Base-by-base conservation (phyloP, 2,113 vertebrate species). In the Megaceryle maxima region DNA sequence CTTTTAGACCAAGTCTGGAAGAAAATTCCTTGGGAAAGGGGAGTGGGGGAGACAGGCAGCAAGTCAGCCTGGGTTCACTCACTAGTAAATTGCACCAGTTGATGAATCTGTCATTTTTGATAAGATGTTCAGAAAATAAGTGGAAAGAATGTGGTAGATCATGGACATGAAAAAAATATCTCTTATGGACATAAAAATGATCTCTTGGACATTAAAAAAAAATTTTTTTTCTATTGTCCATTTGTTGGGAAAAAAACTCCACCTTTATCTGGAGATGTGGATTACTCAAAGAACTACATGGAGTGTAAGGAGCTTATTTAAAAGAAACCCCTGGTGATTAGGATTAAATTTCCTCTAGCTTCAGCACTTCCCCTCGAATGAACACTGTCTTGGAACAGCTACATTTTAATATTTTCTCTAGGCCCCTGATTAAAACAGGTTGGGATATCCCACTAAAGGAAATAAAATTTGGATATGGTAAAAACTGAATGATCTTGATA, bases 191-290 rank as follows among this genome's bases (percentile, higher is more conserved):
- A 69, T 48, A 72, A 87, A 82, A 44, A 83, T 35, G 50, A 35
- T 18, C 10, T 21, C 26, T 69, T 62, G 29, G 11, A 62, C 20
- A 74, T 43, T 1, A 77, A 70, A 73, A 51, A 22, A 48, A 76
- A 39, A 39, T 18, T 2, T 62, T 37, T 41, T 83, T 74, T 11
- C 14, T 67, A 39, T 10, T 77, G 10, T 53, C 26, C 5, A 17
- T 56, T 74, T 55, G 3, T 9, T 33, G 18, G 26, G 35, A 1
- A 7, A 83, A 68, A 87, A 73, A 64, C 1, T 0, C 2, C 0
- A 3, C 16, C 9, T 74, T 18, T 35, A 6, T 70, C 77, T 84
- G 53, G 43, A 72, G 46, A 28, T 41, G 29, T 62, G 44, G 20
- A 33, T 51, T 88, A 37, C 21, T 43, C 16, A 14, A 73, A 85